Conservation (phyloP, 1,140 invertebrate genomes). For the Lerema accius region DNA sequence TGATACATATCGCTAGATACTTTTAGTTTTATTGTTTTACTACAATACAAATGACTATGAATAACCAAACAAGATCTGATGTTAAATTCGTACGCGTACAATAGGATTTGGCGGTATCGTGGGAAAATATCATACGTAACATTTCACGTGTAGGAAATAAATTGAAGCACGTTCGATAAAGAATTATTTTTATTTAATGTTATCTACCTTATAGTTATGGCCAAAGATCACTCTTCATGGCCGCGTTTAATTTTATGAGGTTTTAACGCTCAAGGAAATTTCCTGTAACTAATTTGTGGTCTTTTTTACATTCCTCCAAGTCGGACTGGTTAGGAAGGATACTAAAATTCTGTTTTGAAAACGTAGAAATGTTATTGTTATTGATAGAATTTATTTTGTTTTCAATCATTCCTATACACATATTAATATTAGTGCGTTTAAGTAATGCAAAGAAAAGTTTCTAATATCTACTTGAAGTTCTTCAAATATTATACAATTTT, state of each 20-base stretch:
- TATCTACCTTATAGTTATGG: conserved; percentile 1
- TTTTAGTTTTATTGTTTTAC: neutral
- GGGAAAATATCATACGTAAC: conserved; percentile 23
- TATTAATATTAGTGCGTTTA: too few relatives aligned
- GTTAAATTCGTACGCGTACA: neutral
- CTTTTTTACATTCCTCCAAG: neutral
- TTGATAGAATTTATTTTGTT: too few relatives aligned
- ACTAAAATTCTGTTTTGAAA: too few relatives aligned
- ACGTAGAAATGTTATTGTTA: too few relatives aligned
- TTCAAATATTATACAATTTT: too few relatives aligned
- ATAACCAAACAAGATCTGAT: neutral
- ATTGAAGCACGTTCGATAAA: conserved; percentile 18
- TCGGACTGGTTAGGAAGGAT: neutral
- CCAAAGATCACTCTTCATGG: conserved; percentile 2
- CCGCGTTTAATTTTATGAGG: neutral
- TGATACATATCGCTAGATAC: neutral
- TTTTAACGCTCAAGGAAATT: neutral
- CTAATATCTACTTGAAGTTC: too few relatives aligned
- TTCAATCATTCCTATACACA: too few relatives aligned
- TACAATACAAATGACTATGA: neutral
- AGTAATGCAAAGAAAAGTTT: too few relatives aligned
- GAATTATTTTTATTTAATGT: conserved; percentile 14
- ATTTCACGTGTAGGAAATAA: conserved; percentile 22
- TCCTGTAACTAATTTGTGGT: neutral
- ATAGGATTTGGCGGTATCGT: conserved; percentile 6